phyloP scores from a whole-genome alignment of 2,888 invertebrate species.

The Falcaria lacertinaria region DNA sequence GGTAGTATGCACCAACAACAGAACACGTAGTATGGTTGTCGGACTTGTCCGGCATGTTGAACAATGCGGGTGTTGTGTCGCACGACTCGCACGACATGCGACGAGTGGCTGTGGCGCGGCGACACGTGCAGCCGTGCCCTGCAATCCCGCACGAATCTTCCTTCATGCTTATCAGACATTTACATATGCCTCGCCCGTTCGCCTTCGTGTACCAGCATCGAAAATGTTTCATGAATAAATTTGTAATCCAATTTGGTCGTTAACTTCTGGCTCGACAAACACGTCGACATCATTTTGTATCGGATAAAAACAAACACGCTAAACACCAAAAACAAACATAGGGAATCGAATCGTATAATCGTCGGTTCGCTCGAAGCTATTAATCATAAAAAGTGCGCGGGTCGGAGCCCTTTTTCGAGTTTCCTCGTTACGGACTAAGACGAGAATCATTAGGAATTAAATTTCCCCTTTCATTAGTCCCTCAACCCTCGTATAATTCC shows the following conservation, averaged over 20 bases:
- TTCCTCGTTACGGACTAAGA: slow-evolving; percentile 80
- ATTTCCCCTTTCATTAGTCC: slow-evolving; percentile 81
- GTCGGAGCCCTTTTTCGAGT: slow-evolving; percentile 76
- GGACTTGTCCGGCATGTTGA: slow-evolving; percentile 37
- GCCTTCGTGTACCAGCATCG: slow-evolving; percentile 67
- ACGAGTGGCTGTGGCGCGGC: slow-evolving; percentile 14
- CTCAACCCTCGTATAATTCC: slow-evolving; percentile 80
- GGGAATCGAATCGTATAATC: slow-evolving; percentile 58
- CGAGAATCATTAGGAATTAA: slow-evolving; percentile 81
- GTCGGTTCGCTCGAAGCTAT: slow-evolving; percentile 61
- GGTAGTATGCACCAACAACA: slow-evolving; percentile 3
- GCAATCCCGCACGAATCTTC: slow-evolving; percentile 38
- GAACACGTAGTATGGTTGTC: neutral
- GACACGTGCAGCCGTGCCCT: slow-evolving; percentile 24
- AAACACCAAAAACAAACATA: slow-evolving; percentile 45
- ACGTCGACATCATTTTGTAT: slow-evolving; percentile 39
- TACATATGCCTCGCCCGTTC: slow-evolving; percentile 71
- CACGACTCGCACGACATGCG: slow-evolving; percentile 21
- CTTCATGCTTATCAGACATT: slow-evolving; percentile 72
- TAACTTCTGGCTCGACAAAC: slow-evolving; percentile 62
- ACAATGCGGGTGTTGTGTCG: slow-evolving; percentile 5
- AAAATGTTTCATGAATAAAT: slow-evolving; percentile 78
- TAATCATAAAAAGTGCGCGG: slow-evolving; percentile 70
- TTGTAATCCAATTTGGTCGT: slow-evolving; percentile 72
- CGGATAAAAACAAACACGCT: slow-evolving; percentile 52